Base-by-base conservation (phyloP, 2,888 invertebrate species). In the Drosophila robusta region DNA sequence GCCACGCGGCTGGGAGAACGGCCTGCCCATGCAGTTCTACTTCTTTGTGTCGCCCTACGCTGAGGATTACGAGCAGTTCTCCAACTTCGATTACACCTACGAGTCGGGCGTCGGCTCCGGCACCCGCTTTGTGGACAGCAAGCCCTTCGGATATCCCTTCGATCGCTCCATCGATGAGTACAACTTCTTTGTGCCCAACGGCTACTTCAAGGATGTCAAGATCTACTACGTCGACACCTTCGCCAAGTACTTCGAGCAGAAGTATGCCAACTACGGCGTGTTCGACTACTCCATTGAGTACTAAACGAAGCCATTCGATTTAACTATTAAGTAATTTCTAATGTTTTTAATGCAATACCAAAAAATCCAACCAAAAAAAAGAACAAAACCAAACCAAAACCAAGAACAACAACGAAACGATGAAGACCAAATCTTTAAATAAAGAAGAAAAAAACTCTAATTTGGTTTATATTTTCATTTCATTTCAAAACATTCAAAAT, bases 91-190 rank as follows among this genome's bases (percentile, higher is more conserved):
- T 70, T 80, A 93, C 42, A 71, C 90, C n/a, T 93, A 93, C 89
- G 92, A 93, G 52, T 93, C 94, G 64, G 93, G 93, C 75, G 92
- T 93, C 67, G 94, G 94, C 78, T 93, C 93, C 87, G 94, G 93
- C 90, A 90, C 94, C 92, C 87, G 92, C 52, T 83, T 90, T 57
- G 92, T 95, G 47, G 96, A 96, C 90, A 93, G 93, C 75, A 93
- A 94, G 90, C 94, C 96, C 46, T 93, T 95, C 84, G 96, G 95
- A 56, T 96, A 94, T 93, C 96, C 96, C 69, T 94, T 96, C 89
- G 96, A 96, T 90, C 95, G 95, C 78, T 92, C 93, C 22, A 93
- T 95, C 84, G 93, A 94, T 45, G 93, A 94, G 46, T 92, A 92
- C 50, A 93, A 92, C 69, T 95, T 95, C 93, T 93, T 93, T 75